Evolutionary conservation across 2,888 invertebrate genomes (phyloP).

Genomic region (Tanytarsus gracilentus): DNA sequence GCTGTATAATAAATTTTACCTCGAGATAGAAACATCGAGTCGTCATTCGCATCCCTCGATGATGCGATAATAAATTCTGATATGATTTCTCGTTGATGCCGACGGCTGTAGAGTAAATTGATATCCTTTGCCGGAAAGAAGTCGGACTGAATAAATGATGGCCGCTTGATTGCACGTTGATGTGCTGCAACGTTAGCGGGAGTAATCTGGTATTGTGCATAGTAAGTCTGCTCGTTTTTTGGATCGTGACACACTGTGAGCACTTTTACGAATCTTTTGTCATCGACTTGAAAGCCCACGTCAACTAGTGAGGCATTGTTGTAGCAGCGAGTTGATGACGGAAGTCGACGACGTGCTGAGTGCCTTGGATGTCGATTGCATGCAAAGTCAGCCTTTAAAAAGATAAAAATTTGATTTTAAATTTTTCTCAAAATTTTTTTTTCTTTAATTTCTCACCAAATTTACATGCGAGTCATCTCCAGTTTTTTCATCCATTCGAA

Average conservation of each 20-base stretch:
- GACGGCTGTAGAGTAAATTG: slow-evolving; percentile 37
- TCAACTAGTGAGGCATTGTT: slow-evolving; percentile 36
- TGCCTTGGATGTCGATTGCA: slow-evolving; percentile 37
- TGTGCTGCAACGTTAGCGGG: slow-evolving; percentile 41
- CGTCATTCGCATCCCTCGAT: slow-evolving; percentile 35
- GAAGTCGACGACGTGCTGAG: slow-evolving; percentile 34
- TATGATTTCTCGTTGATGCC: slow-evolving; percentile 40
- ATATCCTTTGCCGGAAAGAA: slow-evolving; percentile 39
- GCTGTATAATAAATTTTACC: slow-evolving; percentile 33
- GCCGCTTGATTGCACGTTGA: slow-evolving; percentile 41
- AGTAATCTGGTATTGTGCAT: slow-evolving; percentile 36
- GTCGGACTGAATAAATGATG: slow-evolving; percentile 37
- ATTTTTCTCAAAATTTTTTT: too few relatives aligned
- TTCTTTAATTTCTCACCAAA: too few relatives aligned
- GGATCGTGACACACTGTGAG: slow-evolving; percentile 43
- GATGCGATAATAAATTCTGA: slow-evolving; percentile 36
- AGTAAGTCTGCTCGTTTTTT: slow-evolving; percentile 33
- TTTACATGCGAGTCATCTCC: background rate
- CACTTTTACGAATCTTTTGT: slow-evolving; percentile 36
- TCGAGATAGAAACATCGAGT: slow-evolving; percentile 41
- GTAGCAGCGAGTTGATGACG: slow-evolving; percentile 34
- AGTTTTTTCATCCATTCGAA: background rate
- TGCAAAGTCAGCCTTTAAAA: slow-evolving; percentile 35
- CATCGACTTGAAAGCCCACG: slow-evolving; percentile 40
- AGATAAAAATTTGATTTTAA: too few relatives aligned